These are phyloP conservation scores for Otus sunia DNA, from an alignment of 2,113 vertebrate species.

Conservation along the genomic window DNA sequence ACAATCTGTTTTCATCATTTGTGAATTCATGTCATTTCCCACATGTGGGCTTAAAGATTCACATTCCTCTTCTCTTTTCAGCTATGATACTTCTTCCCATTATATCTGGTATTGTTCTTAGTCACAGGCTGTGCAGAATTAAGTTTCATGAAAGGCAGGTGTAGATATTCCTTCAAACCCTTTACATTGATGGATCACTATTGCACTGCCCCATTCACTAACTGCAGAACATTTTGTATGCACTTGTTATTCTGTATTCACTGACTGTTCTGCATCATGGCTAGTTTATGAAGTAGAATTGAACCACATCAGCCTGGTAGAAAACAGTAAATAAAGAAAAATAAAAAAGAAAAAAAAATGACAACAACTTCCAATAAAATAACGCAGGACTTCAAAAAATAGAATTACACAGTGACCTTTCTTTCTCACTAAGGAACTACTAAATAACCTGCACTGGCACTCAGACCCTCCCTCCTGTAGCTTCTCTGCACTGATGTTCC, in stretches of 20 bases:
- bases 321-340: neutral
- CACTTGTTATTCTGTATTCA: neutral
- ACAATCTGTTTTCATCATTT: neutral
- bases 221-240: neutral
- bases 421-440: neutral
- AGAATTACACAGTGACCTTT: neutral
- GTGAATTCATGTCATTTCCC: neutral
- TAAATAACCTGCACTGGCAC: neutral
- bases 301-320: neutral
- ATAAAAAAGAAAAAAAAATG: neutral
- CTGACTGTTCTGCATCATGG: neutral
- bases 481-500: neutral
- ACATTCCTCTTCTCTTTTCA: neutral
- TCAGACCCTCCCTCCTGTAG: neutral
- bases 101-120: neutral
- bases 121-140: neutral
- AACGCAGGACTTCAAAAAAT: neutral
- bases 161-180: neutral
- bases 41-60: neutral
- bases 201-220: neutral
- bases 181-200: neutral
- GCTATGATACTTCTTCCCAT: no score
- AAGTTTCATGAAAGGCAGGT: neutral
- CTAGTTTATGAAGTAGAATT: neutral
- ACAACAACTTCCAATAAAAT: neutral